Conservation (phyloP, 2,888 invertebrate genomes). For the Colletes collaris region DNA sequence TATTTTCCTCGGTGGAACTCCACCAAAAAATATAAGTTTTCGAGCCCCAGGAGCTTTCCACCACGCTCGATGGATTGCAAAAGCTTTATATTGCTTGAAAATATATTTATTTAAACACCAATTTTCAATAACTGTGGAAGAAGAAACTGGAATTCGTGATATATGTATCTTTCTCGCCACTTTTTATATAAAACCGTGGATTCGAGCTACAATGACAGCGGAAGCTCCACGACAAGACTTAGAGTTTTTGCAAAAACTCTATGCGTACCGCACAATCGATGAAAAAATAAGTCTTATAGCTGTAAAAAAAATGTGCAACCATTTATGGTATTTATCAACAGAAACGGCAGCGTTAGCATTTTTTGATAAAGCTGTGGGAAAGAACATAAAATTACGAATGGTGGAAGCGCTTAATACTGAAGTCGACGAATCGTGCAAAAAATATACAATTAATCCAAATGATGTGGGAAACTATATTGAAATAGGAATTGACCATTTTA, state of each 20-base stretch:
- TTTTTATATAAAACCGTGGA: conserved; percentile 67
- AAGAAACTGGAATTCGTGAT: conserved; percentile 53
- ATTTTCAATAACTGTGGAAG: conserved; percentile 56
- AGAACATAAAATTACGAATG: neutral
- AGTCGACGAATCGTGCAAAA: neutral
- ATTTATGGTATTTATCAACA: neutral
- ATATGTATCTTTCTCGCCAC: conserved; percentile 64
- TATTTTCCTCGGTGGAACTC: no score
- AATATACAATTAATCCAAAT: neutral
- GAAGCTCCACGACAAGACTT: conserved; percentile 61
- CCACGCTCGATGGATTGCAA: conserved; percentile 71
- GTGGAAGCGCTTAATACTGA: neutral
- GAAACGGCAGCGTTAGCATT: neutral
- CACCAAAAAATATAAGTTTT: conserved; percentile 19
- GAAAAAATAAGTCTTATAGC: neutral
- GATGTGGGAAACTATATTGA: neutral
- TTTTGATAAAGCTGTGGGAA: neutral
- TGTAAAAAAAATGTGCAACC: neutral
- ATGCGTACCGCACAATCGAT: neutral
- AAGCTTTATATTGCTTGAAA: conserved; percentile 62
- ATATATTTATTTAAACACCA: conserved; percentile 59
- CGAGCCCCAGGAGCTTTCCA: conserved; percentile 64
- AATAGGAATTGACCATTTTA: neutral
- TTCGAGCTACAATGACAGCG: conserved; percentile 46
- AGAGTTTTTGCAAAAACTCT: neutral